Base-by-base conservation (phyloP, 2,113 vertebrate genomes). In the Campylomormyrus tamandua region DNA sequence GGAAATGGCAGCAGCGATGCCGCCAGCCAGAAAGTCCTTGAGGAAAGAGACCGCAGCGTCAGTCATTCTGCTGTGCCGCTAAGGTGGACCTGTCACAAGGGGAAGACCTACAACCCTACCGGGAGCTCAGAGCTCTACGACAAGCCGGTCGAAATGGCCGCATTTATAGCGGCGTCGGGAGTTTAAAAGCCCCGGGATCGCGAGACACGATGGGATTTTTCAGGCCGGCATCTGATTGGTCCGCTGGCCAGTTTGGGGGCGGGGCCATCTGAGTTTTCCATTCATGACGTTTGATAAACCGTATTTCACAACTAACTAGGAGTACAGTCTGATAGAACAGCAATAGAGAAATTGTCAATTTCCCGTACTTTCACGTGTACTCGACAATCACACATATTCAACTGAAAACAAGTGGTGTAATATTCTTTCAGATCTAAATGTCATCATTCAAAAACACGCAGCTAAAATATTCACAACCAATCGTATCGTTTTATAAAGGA, bases 21-120 rank as follows among this genome's bases (percentile, higher is more conserved):
- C 97, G 7, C 98, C 97, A 0, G 96, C 96, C 93, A 98, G 91
- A 91, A 98, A 97, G 90, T 98, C 97, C 95, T 96, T 97, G 17
- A 93, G 95, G 88, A 98, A 98, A 0, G 97, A 96, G 10, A 93
- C 0, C 0, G 92, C 62, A 2, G 87, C 53, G 50, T 96, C 95
- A 90, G 0, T 94, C 95, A 96, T 96, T 70, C 45, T 95, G 62
- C 24, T 70, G 52, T 92, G 90, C 92, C 93, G 39, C 93, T 83
- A 9, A 13, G 19, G 27, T 53, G 48, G 49, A n/a, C 1, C 48
- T 48, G 66, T 8, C 19, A 15, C 46, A 48, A 45, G n/a, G 31
- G 50, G 3, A 5, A 42, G 3, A 52, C 9, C 7, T 21, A 15
- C 1, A 56, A n/a, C 35, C 42, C 45, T 2, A 19, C 70, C 48